Evolutionary conservation across 2,888 invertebrate genomes (phyloP).

Genomic region (Brachyptera risi): DNA sequence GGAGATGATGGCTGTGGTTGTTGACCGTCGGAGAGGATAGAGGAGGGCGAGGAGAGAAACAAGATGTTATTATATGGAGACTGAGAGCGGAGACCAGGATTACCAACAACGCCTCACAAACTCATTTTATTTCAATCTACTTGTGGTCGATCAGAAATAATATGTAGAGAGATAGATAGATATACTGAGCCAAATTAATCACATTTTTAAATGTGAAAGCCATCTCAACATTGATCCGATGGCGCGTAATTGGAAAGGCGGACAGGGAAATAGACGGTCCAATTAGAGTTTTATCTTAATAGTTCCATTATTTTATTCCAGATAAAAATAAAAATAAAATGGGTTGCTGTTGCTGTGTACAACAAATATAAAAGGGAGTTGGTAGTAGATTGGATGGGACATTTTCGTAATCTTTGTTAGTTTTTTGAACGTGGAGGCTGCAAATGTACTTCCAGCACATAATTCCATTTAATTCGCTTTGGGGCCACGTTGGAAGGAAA

Average conservation of each 20-base stretch:
- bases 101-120: conserved; percentile 18
- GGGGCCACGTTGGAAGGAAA: not conserved
- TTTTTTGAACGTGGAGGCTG: no score
- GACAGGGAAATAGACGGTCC: conserved; percentile 12
- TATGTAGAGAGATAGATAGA: not conserved
- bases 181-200: not conserved
- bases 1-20: conserved; percentile 3
- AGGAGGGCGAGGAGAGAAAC: conserved; percentile 14
- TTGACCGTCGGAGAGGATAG: not conserved
- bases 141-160: not conserved
- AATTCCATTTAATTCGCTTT: not conserved
- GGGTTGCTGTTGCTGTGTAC: conserved; percentile 9
- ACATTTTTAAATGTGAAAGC: not conserved
- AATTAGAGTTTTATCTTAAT: conserved; percentile 20
- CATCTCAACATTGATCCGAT: conserved; percentile 8
- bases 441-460: conserved; percentile 15
- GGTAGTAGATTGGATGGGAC: conserved; percentile 18
- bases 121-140: not conserved
- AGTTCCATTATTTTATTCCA: conserved; percentile 15
- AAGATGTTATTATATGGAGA: conserved; percentile 24
- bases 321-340: conserved; percentile 1
- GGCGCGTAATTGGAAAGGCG: conserved; percentile 6
- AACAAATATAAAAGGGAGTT: not conserved
- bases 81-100: not conserved
- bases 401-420: conserved; percentile 19